Evolutionary conservation across 2,113 vertebrate species (phyloP).

Genomic region (Bolborhynchus lineola): DNA sequence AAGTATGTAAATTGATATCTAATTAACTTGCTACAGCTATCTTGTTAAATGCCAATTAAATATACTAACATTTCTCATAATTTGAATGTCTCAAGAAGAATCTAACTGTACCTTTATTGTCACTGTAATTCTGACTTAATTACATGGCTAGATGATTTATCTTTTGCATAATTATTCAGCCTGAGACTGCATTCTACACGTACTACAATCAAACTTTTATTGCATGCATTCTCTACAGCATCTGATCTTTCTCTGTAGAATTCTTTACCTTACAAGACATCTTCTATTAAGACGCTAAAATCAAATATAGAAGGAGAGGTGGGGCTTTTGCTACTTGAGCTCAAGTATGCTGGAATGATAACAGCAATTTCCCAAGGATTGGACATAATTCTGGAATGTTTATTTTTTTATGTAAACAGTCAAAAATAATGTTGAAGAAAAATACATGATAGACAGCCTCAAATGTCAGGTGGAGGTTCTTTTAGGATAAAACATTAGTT

Average conservation of each 20-base stretch:
- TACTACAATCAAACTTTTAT: background rate
- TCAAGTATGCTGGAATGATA: background rate
- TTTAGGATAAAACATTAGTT: background rate
- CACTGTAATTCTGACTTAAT: conserved; percentile 71
- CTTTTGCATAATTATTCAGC: conserved; percentile 56
- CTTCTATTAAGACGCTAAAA: background rate
- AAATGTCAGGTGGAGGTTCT: background rate
- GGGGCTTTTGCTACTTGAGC: background rate
- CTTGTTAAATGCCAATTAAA: conserved; percentile 74
- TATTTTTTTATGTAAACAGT: background rate
- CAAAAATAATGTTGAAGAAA: background rate
- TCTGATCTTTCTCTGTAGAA: background rate
- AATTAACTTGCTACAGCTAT: conserved; percentile 67
- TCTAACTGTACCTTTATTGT: conserved; percentile 69
- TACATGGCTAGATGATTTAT: conserved; percentile 59
- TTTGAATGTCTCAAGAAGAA: conserved; percentile 68
- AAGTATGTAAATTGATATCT: conserved; percentile 62
- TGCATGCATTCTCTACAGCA: background rate
- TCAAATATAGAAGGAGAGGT: background rate
- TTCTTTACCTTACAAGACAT: background rate
- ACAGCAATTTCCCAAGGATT: background rate
- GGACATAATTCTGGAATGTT: background rate
- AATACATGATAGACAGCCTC: background rate
- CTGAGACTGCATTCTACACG: background rate
- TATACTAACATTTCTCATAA: conserved; percentile 59